These are phyloP conservation scores for Ecdyonurus torrentis DNA, from an alignment of 2,888 invertebrate species.

Conservation along the genomic window DNA sequence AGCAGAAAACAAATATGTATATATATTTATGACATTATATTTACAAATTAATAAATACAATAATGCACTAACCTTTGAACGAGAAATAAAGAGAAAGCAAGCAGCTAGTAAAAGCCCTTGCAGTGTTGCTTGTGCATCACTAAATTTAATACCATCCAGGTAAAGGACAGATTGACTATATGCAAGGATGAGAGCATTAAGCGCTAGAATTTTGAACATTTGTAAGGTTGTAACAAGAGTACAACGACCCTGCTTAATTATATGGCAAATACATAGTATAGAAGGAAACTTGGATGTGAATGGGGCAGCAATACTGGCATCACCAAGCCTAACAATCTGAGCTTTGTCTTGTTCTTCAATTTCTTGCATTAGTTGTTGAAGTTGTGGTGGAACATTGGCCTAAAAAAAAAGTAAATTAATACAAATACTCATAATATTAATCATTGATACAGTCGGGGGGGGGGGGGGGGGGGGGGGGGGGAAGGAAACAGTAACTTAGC, in stretches of 20 bases:
- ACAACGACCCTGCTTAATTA: conserved; percentile 98
- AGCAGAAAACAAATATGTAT: conserved; percentile 18
- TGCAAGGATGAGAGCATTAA: conserved; percentile 93
- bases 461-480: too few species aligned
- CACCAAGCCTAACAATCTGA: conserved; percentile 86
- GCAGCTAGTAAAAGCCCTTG: conserved; percentile 91
- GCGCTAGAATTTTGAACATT: conserved; percentile 98
- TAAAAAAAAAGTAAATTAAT: too few species aligned
- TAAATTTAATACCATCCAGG: conserved; percentile 93
- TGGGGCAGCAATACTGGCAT: conserved; percentile 97
- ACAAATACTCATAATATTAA: too few species aligned
- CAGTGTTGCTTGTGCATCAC: conserved; percentile 93
- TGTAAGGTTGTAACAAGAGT: conserved; percentile 97
- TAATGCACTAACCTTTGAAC: conserved; percentile 78
- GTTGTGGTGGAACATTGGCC: conserved; percentile 21
- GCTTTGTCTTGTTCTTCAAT: conserved; percentile 74
- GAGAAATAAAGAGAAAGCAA: conserved; percentile 95
- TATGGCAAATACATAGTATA: conserved; percentile 91
- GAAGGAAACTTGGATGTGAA: conserved; percentile 96
- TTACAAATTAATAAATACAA: conserved; percentile 2
- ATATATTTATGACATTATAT: conserved; percentile 11
- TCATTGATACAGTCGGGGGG: too few species aligned
- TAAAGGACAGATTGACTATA: conserved; percentile 98
- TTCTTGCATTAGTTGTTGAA: conserved; percentile 62
- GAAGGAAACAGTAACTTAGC: too few species aligned